These are phyloP conservation scores for Bimastos eiseni DNA, from an alignment of 2,888 invertebrate genomes.

Conservation along the genomic window DNA sequence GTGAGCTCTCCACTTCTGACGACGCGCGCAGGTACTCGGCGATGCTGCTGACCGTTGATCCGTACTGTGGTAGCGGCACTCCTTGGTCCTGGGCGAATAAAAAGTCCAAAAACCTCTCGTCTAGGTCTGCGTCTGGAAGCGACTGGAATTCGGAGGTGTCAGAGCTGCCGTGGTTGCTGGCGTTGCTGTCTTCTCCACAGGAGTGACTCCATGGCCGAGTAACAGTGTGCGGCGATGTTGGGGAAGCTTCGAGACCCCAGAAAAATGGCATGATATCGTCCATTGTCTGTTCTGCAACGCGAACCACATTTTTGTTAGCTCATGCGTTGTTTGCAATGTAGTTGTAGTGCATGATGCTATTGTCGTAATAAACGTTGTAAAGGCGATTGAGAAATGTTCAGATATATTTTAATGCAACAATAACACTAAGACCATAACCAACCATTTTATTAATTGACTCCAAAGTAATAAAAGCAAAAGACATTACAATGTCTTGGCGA, in stretches of 20 bases:
- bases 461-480: too few species aligned
- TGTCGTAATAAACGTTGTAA: background rate
- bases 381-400: too few species aligned
- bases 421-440: too few species aligned
- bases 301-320: too few species aligned
- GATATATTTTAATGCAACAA: too few species aligned
- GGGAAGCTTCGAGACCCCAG: background rate
- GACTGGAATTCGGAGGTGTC: background rate
- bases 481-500: too few species aligned
- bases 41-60: conserved; percentile 1
- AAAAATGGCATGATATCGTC: conserved; percentile 13
- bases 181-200: background rate
- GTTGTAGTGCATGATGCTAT: background rate
- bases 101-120: conserved; percentile 30
- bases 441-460: too few species aligned
- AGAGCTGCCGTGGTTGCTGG: background rate
- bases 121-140: conserved; percentile 15
- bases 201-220: background rate
- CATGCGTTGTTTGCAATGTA: too few species aligned
- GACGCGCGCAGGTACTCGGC: conserved; percentile 20
- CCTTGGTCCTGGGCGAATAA: conserved; percentile 26
- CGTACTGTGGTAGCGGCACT: conserved; percentile 5
- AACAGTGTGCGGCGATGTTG: background rate
- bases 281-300: background rate
- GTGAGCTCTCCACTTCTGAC: background rate